A percentile compares a stretch with the other conserved stretches of the same genome.
Conservation (phyloP, 2,888 invertebrate species). For the Aphodius granarius region DNA sequence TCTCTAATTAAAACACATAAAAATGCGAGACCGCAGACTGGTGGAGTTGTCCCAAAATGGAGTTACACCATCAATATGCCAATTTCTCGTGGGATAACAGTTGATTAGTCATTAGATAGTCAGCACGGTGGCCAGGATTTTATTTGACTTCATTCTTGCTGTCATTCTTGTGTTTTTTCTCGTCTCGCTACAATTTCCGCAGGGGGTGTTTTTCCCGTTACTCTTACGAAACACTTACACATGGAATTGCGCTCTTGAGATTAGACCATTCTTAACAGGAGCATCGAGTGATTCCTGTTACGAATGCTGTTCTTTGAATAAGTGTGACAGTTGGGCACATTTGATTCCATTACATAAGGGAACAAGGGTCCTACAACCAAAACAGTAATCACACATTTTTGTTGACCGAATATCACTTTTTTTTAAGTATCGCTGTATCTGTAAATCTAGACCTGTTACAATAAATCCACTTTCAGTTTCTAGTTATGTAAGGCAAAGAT, state of each 20-base stretch:
- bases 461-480: too few relatives aligned
- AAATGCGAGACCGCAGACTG: not conserved
- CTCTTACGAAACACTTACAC: not conserved
- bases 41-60: not conserved
- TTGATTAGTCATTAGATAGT: not conserved
- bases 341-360: too few relatives aligned
- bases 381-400: too few relatives aligned
- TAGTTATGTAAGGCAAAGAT: too few relatives aligned
- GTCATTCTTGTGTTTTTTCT: not conserved
- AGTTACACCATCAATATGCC: not conserved
- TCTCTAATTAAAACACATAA: not conserved
- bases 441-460: too few relatives aligned
- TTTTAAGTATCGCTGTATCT: too few relatives aligned
- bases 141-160: not conserved
- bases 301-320: not conserved
- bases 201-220: not conserved
- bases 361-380: too few relatives aligned
- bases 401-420: too few relatives aligned
- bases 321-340: not conserved
- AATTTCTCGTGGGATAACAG: not conserved
- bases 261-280: not conserved
- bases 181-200: not conserved
- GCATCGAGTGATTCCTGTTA: not conserved
- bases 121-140: not conserved
- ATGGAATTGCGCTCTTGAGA: not conserved